phyloP scores from a whole-genome alignment of 2,797 vertebrate species.

The Petrocephalus schoutedeni region DNA sequence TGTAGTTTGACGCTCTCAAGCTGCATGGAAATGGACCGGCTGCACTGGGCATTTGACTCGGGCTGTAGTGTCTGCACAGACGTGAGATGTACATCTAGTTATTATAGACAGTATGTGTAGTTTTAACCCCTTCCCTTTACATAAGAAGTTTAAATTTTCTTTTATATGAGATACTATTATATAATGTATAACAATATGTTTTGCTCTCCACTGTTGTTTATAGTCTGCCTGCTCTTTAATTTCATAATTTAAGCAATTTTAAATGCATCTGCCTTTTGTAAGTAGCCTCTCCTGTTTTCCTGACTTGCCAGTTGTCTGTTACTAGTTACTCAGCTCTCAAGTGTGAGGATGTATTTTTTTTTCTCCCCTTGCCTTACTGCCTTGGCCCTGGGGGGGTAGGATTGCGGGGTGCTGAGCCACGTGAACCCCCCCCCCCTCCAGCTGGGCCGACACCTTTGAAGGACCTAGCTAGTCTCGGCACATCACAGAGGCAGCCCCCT shows the following conservation, averaged over 20 bases:
- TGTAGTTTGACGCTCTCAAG: background rate
- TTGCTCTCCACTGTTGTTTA: background rate
- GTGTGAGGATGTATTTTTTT: background rate
- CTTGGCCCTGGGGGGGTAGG: background rate
- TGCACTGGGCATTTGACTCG: background rate
- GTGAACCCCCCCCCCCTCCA: background rate
- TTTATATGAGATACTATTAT: background rate
- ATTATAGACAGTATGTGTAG: background rate
- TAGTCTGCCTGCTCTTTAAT: background rate
- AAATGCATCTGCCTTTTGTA: background rate
- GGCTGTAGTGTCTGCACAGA: background rate
- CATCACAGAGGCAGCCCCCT: background rate
- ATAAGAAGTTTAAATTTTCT: background rate
- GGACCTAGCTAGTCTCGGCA: background rate
- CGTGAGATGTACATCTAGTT: background rate
- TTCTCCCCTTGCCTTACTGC: background rate
- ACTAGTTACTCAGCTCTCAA: background rate
- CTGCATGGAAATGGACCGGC: background rate
- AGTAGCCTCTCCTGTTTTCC: background rate
- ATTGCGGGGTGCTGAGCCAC: background rate
- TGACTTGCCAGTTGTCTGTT: background rate
- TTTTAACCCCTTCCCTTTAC: background rate
- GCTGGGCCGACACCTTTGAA: conserved; percentile 21
- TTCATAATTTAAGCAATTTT: background rate
- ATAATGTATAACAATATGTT: background rate